A percentile compares a stretch with the other conserved stretches of the same genome.
phyloP scores from a whole-genome alignment of 2,888 invertebrate species.

The Leptinotarsa peninsularis region DNA sequence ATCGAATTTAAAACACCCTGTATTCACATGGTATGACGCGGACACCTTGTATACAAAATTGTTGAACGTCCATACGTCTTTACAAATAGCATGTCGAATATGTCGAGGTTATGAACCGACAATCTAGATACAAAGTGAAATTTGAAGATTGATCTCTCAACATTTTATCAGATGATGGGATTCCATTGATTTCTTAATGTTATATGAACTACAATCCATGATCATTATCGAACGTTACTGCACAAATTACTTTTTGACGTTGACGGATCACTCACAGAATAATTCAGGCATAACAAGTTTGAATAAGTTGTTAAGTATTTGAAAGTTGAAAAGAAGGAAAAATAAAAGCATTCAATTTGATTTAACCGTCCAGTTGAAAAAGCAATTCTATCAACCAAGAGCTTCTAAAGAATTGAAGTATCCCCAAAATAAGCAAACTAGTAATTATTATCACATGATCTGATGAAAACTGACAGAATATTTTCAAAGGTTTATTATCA shows the following conservation, averaged over 20 bases:
- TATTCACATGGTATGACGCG: too few relatives aligned
- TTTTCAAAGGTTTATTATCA: too few relatives aligned
- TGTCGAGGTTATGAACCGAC: not conserved
- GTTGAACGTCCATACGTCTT: not conserved
- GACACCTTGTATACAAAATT: not conserved
- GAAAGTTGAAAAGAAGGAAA: too few relatives aligned
- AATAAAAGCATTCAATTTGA: too few relatives aligned
- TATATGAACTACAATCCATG: not conserved
- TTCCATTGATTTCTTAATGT: not conserved
- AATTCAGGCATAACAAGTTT: not conserved
- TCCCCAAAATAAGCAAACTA: too few relatives aligned
- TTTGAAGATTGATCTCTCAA: not conserved
- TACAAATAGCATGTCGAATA: not conserved
- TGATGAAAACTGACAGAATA: too few relatives aligned
- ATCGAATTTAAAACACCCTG: too few relatives aligned
- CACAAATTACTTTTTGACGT: not conserved
- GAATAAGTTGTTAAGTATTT: too few relatives aligned
- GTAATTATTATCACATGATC: too few relatives aligned
- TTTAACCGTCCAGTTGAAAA: too few relatives aligned
- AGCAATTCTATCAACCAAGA: too few relatives aligned
- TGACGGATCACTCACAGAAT: not conserved
- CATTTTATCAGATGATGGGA: not conserved
- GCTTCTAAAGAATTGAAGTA: too few relatives aligned
- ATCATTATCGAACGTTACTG: constrained; percentile 1
- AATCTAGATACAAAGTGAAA: not conserved